Base-by-base conservation (phyloP, 2,113 vertebrate species). In the Eptesicus fuscus region DNA sequence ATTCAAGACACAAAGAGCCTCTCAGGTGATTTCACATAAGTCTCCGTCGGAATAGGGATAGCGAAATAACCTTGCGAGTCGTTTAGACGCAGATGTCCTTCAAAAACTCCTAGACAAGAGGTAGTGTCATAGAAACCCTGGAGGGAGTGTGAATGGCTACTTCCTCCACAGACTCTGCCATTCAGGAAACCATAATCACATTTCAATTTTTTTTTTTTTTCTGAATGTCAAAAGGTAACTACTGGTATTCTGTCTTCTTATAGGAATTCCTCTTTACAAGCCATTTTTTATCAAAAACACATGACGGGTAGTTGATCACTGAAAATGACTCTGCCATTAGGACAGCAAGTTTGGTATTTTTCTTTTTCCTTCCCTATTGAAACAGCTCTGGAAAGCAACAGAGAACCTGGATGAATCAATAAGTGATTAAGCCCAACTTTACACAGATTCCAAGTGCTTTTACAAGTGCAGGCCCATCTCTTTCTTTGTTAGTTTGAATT, bases 251-350 rank as follows among this genome's bases (percentile, higher is more conserved):
- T 86, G 96, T 98, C 97, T 98, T 98, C 80, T 91, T 90, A 76
- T 77, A 7, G 47, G 97, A 98, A 97, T 97, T 85, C 95, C 67
- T 91, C 95, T 97, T 98, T 98, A 82, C 76, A 96, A 98, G 92
- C 67, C 16, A 97, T 97, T 98, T 98, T 97, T 98, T 96, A 96
- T 98, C 94, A 95, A 96, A 96, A 93, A 65, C 2, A 0, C 94
- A 35, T 96, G 95, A 97, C 92, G 95, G n/a, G 93, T 96, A 95
- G 95, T 94, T 97, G 96, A 98, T 97, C 96, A 98, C 53, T 14
- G 14, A 93, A 98, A 98, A 98, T 96, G 89, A 95, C 93, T 98
- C 93, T 96, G 77, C 86, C 95, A 96, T 97, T 97, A 97, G 94
- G 91, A 96, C 71, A 78, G 93, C 95, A 97, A 83, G 59, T 97